A percentile compares a stretch with the other conserved stretches of the same genome.
phyloP scores from a whole-genome alignment of 2,888 invertebrate genomes.

The Drosophila rellima region DNA sequence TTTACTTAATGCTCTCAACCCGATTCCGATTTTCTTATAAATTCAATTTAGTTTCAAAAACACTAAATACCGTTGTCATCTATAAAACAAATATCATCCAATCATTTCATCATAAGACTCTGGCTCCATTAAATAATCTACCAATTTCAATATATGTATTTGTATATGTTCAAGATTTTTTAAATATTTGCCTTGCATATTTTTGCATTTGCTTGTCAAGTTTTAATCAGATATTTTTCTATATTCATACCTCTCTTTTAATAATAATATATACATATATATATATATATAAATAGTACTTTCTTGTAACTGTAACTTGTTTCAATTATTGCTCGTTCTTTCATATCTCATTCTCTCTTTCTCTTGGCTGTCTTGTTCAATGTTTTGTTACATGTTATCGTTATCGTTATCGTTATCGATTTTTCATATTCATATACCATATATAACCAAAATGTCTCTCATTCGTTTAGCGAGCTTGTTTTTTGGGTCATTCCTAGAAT shows the following conservation, averaged over 20 bases:
- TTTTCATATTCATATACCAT: conserved; percentile 35
- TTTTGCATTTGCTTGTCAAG: conserved; percentile 74
- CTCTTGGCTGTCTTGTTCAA: conserved; percentile 56
- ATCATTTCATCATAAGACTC: conserved; percentile 39
- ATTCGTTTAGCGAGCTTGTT: conserved; percentile 45
- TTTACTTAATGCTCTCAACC: conserved; percentile 13
- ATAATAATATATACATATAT: too few species aligned
- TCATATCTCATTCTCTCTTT: conserved; percentile 27
- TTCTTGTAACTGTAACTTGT: conserved; percentile 49
- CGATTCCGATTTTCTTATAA: conserved; percentile 14
- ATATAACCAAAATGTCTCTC: conserved; percentile 22
- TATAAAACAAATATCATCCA: conserved; percentile 27
- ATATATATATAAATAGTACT: conserved; percentile 36
- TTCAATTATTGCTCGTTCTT: conserved; percentile 54
- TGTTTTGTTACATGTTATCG: conserved; percentile 57
- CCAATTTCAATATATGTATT: conserved; percentile 12
- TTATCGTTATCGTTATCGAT: conserved; percentile 49
- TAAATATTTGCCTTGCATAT: conserved; percentile 52
- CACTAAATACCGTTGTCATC: conserved; percentile 29
- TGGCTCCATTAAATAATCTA: conserved; percentile 32
- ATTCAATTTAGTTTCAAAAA: conserved; percentile 30
- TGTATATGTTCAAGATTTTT: conserved; percentile 41
- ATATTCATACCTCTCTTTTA: conserved; percentile 13
- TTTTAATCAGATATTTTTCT: conserved; percentile 45
- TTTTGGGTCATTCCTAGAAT: conserved; percentile 64